Percentiles rank a stretch among this genome's conserved stretches.
Evolutionary conservation across 2,888 invertebrate genomes (phyloP).

Genomic region (Eumerus sabulonum): DNA sequence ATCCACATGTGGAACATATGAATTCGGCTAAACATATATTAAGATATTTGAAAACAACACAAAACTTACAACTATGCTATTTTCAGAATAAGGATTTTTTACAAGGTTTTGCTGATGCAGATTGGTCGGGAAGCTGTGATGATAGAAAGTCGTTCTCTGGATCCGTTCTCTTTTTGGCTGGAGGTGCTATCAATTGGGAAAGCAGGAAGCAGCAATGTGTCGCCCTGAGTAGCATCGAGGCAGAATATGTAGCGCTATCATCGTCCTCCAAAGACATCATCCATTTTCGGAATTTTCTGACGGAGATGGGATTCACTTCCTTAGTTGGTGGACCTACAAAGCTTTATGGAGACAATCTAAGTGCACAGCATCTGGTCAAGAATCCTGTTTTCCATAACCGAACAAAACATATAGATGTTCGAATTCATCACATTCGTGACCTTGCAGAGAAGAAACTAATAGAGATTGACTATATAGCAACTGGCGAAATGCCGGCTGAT

Average conservation of each 20-base stretch:
- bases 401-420: slow-evolving; percentile 19
- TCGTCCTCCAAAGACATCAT: slow-evolving; percentile 24
- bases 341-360: slow-evolving; percentile 10
- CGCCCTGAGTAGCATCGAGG: too few relatives aligned
- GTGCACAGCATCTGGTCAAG: slow-evolving; percentile 26
- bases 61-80: slow-evolving; percentile 27
- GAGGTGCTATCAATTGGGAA: slow-evolving; percentile 35
- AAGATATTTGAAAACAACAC: slow-evolving; percentile 37
- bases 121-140: slow-evolving; percentile 43
- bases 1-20: slow-evolving; percentile 43
- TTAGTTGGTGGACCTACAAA: slow-evolving; percentile 4
- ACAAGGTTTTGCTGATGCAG: slow-evolving; percentile 46
- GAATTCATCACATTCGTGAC: slow-evolving; percentile 18
- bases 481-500: slow-evolving; percentile 12
- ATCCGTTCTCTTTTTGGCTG: slow-evolving; percentile 6
- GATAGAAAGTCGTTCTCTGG: slow-evolving; percentile 33
- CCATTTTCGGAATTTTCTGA: slow-evolving; percentile 8
- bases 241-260: too few relatives aligned
- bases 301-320: neutral
- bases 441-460: neutral
- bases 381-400: slow-evolving; percentile 11
- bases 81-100: slow-evolving; percentile 1
- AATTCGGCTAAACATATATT: slow-evolving; percentile 44
- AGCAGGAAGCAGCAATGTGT: slow-evolving; percentile 49
- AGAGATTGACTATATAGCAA: slow-evolving; percentile 3